Evolutionary conservation across 2,797 vertebrate species (phyloP).

Genomic region (Sebastes paucispinis): DNA sequence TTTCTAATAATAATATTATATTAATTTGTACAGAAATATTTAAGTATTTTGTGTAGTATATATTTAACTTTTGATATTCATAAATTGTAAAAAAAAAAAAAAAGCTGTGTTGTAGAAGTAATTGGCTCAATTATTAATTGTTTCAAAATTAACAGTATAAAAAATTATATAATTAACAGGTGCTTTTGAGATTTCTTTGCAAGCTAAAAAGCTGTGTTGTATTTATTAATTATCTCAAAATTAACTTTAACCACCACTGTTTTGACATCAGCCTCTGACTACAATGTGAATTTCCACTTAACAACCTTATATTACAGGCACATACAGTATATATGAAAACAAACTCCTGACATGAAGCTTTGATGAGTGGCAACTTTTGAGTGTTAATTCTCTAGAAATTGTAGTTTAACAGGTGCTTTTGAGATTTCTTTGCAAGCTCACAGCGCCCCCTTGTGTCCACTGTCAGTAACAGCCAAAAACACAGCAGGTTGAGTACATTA

Average conservation of each 20-base stretch:
- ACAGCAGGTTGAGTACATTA: not conserved
- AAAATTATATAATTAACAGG: too few species aligned
- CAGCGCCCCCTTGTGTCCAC: conserved; percentile 33
- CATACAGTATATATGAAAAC: not conserved
- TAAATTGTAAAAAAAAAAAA: too few species aligned
- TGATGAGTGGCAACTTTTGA: not conserved
- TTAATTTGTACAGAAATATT: not conserved
- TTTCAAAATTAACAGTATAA: not conserved
- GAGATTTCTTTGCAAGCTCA: not conserved
- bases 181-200: too few species aligned
- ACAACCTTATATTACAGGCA: too few species aligned
- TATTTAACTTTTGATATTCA: not conserved
- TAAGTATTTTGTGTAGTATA: not conserved
- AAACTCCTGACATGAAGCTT: not conserved
- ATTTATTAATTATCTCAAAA: too few species aligned
- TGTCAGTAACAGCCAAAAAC: not conserved
- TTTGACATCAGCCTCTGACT: too few species aligned
- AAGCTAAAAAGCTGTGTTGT: not conserved
- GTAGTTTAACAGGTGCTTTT: conserved; percentile 23
- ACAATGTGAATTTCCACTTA: too few species aligned
- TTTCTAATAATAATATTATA: too few species aligned
- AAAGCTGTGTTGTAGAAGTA: not conserved
- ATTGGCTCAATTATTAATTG: not conserved
- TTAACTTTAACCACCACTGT: not conserved
- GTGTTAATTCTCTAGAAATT: not conserved